Evolutionary conservation across 1,140 invertebrate genomes (phyloP).

Genomic region (Marisa cornuarietis): DNA sequence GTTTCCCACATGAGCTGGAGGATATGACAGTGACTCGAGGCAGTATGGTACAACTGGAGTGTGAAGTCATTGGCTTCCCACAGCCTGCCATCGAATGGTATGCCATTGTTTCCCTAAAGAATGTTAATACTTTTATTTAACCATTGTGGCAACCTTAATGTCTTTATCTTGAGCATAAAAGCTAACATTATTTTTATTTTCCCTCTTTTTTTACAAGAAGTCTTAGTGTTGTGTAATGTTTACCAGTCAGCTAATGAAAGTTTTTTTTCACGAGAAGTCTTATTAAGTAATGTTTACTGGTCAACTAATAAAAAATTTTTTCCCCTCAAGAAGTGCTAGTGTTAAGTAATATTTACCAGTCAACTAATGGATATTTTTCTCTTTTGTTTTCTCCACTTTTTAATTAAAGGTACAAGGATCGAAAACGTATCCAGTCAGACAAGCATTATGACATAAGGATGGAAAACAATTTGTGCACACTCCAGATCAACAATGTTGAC

Average conservation of each 20-base stretch:
- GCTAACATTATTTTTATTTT: no score
- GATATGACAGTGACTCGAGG: conserved; percentile 56
- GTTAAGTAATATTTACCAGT: no score
- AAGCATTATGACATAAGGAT: conserved; percentile 46
- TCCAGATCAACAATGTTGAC: conserved; percentile 53
- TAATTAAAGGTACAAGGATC: conserved; percentile 59
- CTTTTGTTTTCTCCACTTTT: not conserved
- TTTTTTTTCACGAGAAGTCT: not conserved
- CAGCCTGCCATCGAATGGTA: conserved; percentile 59
- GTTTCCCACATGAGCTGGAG: conserved; percentile 53
- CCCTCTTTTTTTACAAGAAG: no score
- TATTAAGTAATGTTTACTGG: no score
- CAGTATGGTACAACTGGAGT: conserved; percentile 52
- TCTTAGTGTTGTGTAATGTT: no score
- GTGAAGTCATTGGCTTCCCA: conserved; percentile 56
- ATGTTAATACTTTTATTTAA: no score
- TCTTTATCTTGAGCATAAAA: no score
- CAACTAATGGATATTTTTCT: conserved; percentile 1
- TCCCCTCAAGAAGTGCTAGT: no score
- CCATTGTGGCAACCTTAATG: no score
- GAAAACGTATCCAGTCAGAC: conserved; percentile 51
- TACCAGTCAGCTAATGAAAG: not conserved
- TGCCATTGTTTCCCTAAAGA: conserved; percentile 19
- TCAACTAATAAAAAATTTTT: no score
- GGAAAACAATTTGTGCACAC: conserved; percentile 40